Conservation (phyloP, 2,113 vertebrate genomes). For the Brachypteracias leptosomus region DNA sequence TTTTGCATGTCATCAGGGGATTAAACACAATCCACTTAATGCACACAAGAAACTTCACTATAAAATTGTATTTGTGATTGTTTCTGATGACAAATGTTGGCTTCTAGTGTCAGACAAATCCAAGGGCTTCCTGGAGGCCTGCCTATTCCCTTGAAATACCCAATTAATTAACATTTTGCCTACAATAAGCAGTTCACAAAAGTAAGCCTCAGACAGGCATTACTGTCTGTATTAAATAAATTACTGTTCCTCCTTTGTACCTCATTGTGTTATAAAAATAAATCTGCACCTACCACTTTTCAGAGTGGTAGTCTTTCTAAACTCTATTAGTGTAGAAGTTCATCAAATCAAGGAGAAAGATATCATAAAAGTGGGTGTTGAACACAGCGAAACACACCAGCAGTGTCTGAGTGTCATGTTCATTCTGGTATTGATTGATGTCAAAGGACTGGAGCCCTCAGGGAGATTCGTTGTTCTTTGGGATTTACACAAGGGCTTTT, state of each 20-base stretch:
- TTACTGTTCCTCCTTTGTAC: neutral
- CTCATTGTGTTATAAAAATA: neutral
- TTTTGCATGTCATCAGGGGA: slow-evolving; percentile 17
- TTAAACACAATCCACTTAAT: slow-evolving; percentile 28
- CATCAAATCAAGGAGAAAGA: neutral
- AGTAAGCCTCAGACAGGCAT: neutral
- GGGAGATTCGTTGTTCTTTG: neutral
- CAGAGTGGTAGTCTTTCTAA: neutral
- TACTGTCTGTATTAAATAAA: neutral
- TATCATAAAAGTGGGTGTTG: neutral
- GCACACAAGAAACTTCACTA: neutral
- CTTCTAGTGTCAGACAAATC: neutral
- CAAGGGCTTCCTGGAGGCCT: neutral
- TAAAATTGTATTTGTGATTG: neutral
- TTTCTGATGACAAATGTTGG: neutral
- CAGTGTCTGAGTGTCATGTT: neutral
- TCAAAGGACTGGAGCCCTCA: neutral
- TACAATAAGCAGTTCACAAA: slow-evolving; percentile 14
- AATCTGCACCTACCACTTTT: neutral
- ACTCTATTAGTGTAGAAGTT: neutral
- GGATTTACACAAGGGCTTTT: neutral
- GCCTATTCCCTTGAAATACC: slow-evolving; percentile 3
- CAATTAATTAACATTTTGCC: slow-evolving; percentile 32
- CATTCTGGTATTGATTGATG: neutral
- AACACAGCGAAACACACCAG: neutral